Evolutionary conservation across 1,140 invertebrate genomes (phyloP), one percentile per base, ranked within the genome.

Genomic region (Neodiprion lecontei): DNA sequence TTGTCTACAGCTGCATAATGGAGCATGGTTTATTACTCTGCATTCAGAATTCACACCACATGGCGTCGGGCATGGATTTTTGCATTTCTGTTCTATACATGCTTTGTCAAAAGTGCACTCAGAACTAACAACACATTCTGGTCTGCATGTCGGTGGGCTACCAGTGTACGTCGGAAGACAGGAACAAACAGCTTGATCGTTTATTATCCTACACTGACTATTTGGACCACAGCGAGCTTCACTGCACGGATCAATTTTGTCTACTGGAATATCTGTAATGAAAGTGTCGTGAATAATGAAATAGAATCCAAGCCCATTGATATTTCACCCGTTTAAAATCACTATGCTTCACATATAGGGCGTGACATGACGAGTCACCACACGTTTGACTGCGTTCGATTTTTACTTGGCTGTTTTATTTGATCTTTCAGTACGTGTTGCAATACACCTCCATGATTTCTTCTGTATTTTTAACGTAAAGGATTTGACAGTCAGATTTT

Each of bases 151-250:
- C 75, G 49, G 86, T 4, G 91, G 91, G 48, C 85, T 85, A 23
- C 91, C 91, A 77, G 91, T 86, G 76, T 87, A 91, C 74, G 89
- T 90, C 48, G 89, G 85, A 50, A 90, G 81, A 83, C 92, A 92
- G 50, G 91, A 91, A 83, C 92, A 92, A 47, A 91, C 90, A 40
- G 91, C 90, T 82, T 89, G 89, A 5, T 85, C 88, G 76, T 90
- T 91, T 11, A 91, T 84, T 79, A 91, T 89, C 71, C 90, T 88
- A 82, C 92, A 92, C 79, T 91, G 88, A 77, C 91, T 91, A 76
- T 92, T 92, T 9, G 90, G 88, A 50, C 92, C 92, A 82, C 92
- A 92, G 1, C 92, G 92, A 21, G 88, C 87, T 14, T 89, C 89
- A 65, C 82, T 79, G 79, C 91, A 92, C 8, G 87, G 89, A 71